Conservation (phyloP, 1,140 invertebrate genomes). For the Trachelipus rathkii region DNA sequence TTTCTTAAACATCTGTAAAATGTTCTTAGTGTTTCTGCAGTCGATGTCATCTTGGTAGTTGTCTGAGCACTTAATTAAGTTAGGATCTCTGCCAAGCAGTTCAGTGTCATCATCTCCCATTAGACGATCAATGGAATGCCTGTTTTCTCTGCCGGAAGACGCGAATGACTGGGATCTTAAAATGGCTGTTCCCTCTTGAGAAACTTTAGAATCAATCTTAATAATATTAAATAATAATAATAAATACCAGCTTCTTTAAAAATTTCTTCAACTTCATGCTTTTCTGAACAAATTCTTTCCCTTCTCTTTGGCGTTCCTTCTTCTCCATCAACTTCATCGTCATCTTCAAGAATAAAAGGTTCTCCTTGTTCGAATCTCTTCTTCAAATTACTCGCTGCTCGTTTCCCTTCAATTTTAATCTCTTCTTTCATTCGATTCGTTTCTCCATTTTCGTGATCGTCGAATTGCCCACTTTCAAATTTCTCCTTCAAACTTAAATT, state of each 20-base stretch:
- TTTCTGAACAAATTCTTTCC: conserved; percentile 47
- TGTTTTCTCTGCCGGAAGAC: conserved; percentile 20
- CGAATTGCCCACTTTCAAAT: conserved; percentile 72
- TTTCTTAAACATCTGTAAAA: conserved; percentile 79
- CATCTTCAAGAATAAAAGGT: conserved; percentile 25
- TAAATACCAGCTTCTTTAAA: conserved; percentile 68
- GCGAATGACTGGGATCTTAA: conserved; percentile 28
- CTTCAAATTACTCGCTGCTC: conserved; percentile 41
- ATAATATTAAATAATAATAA: not conserved
- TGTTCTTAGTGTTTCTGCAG: conserved; percentile 71
- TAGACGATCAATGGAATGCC: conserved; percentile 25
- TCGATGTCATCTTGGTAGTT: conserved; percentile 59
- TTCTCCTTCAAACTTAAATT: conserved; percentile 84
- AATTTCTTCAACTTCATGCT: conserved; percentile 61
- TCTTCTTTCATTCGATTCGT: conserved; percentile 35
- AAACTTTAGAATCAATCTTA: conserved; percentile 65
- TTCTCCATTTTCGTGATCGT: conserved; percentile 51
- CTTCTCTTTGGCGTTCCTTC: conserved; percentile 57
- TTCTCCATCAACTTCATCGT: conserved; percentile 51
- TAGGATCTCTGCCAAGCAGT: conserved; percentile 70
- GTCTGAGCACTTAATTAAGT: conserved; percentile 61
- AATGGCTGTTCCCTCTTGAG: conserved; percentile 24
- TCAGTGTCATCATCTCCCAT: conserved; percentile 53
- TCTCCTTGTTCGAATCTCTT: conserved; percentile 36
- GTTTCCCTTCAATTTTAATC: conserved; percentile 35